Evolutionary conservation across 2,113 vertebrate species (phyloP).

Genomic region (Callionymus lyra): DNA sequence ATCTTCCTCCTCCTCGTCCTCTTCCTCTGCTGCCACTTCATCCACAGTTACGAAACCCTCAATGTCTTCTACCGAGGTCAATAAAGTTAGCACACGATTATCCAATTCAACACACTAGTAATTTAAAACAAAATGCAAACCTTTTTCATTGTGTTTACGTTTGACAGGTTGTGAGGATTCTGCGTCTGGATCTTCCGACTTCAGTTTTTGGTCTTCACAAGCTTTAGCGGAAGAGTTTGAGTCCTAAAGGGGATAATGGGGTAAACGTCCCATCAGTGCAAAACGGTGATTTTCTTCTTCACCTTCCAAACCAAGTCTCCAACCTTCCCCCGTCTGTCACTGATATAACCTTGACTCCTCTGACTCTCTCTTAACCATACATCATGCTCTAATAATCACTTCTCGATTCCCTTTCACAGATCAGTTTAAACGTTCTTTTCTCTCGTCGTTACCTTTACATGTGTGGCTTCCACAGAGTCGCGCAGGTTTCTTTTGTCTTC

Average conservation of each 20-base stretch:
- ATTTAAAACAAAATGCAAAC: slow-evolving; percentile 3
- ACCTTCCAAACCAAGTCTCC: too few relatives aligned
- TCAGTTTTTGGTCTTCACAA: slow-evolving; percentile 61
- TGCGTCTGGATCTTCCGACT: not conserved
- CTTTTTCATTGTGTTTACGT: slow-evolving; percentile 11
- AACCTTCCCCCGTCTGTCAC: too few relatives aligned
- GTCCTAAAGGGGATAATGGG: slow-evolving; percentile 18
- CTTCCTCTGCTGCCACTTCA: slow-evolving; percentile 25
- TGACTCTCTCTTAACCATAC: too few relatives aligned
- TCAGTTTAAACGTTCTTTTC: too few relatives aligned
- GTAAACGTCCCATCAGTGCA: too few relatives aligned
- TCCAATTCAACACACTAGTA: not conserved
- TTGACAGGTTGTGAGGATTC: not conserved
- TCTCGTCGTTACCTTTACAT: slow-evolving; percentile 43
- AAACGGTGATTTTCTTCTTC: too few relatives aligned
- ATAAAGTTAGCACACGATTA: not conserved
- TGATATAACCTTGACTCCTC: too few relatives aligned
- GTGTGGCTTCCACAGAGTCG: slow-evolving; percentile 26
- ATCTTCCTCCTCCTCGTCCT: slow-evolving; percentile 2
- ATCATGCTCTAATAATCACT: too few relatives aligned
- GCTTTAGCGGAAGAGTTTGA: slow-evolving; percentile 74
- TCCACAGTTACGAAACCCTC: slow-evolving; percentile 24
- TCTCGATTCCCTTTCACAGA: too few relatives aligned
- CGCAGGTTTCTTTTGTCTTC: slow-evolving; percentile 11
- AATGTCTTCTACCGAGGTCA: slow-evolving; percentile 13